Percentiles rank a stretch among this genome's conserved stretches.
Conservation (phyloP, 2,797 vertebrate species). For the Mus spretus region DNA sequence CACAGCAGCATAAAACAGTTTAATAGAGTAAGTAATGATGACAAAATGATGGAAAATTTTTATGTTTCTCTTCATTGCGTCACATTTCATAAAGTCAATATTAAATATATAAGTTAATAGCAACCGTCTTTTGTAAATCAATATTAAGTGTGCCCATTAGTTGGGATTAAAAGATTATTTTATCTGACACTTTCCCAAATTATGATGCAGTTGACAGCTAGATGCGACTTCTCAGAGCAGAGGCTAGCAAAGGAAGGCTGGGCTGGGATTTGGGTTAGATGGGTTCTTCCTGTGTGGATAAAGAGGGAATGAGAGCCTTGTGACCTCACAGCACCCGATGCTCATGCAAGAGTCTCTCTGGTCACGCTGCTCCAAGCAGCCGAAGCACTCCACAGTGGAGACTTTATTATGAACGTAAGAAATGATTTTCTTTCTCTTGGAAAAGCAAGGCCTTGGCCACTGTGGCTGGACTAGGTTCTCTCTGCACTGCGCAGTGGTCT, state of each 20-base stretch:
- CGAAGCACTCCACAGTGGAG: neutral
- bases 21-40: constrained; percentile 69
- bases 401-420: neutral
- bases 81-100: constrained; percentile 69
- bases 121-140: constrained; percentile 54
- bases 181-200: constrained; percentile 61
- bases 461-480: neutral
- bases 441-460: neutral
- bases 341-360: neutral
- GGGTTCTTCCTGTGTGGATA: neutral
- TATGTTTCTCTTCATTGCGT: constrained; percentile 66
- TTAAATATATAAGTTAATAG: constrained; percentile 65
- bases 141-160: constrained; percentile 53
- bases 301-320: neutral
- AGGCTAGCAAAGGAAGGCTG: neutral
- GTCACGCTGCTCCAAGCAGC: neutral
- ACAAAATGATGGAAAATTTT: constrained; percentile 68
- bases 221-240: neutral
- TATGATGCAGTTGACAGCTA: constrained; percentile 43
- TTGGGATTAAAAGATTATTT: constrained; percentile 57
- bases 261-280: neutral
- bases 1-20: constrained; percentile 65
- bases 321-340: rapidly evolving
- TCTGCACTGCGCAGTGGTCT: too few relatives aligned
- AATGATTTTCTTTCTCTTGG: neutral